Evolutionary conservation across 2,113 vertebrate species (phyloP), one percentile per base, ranked within the genome.

Genomic region (Cynoglossus semilaevis): DNA sequence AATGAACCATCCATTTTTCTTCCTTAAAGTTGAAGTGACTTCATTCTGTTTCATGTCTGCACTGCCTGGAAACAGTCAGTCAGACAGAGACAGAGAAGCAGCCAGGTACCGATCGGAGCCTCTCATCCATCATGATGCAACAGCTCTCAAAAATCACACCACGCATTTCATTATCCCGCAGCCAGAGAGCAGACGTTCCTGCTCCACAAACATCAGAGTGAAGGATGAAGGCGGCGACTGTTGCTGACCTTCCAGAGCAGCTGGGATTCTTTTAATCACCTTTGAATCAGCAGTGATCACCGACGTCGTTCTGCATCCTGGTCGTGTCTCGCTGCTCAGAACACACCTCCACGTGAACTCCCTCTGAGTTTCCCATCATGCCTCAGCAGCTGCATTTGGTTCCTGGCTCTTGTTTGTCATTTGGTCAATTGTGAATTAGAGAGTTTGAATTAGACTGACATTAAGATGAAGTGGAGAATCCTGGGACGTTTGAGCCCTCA

Each of bases 141-240:
- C 41, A 10, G 58, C 17, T 47, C 37, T 35, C 12, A 41, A 43
- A 29, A 15, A 44, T 15, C 19, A 58, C 34, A 57, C 10, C 47
- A 22, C 56, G 41, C 42, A 22, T 60, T 51, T 56, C n/a, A 37
- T 22, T 5, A 14, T 19, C 22, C 12, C 14, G 2, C 41, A 40
- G 46, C 42, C 50, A 16, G 35, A 60, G 7, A 48, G 15, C 0
- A 13, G 19, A 15, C 53, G 7, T 13, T 34, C 54, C 16, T 12
- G 5, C 13, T 19, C 8, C 34, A 49, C 41, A 49, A 51, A 52
- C 1, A 15, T 9, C 6, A 15, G 22, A 9, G 38, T 49, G 8
- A 36, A 63, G 63, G 17, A 44, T 35, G 16, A 57, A 63, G 34
- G 16, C 45, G 18, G 37, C 56, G 56, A 70, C 56, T 43, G 67